Evolutionary conservation across 2,113 vertebrate genomes (phyloP).

Genomic region (Menura novaehollandiae): DNA sequence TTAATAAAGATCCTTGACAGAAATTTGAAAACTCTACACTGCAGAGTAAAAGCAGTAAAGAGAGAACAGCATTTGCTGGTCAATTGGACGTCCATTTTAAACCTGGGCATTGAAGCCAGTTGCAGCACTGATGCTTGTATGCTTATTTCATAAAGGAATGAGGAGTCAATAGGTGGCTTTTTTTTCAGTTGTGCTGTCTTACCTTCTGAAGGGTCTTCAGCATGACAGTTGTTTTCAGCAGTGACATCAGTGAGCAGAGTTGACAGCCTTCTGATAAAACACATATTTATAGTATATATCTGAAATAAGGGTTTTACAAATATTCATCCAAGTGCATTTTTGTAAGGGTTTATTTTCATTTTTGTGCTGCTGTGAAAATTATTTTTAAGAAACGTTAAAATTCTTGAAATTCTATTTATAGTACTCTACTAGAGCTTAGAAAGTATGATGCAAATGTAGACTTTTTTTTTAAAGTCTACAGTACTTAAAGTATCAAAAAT

Average conservation of each 20-base stretch:
- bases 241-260: conserved; percentile 23
- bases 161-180: neutral
- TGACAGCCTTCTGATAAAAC: neutral
- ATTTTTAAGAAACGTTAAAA: neutral
- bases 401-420: neutral
- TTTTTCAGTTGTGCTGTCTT: neutral
- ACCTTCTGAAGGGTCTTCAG: neutral
- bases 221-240: neutral
- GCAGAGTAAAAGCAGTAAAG: conserved; percentile 15
- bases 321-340: neutral
- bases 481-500: neutral
- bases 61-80: neutral
- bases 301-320: neutral
- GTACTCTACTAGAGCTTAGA: neutral
- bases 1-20: neutral
- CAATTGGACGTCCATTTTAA: conserved; percentile 62
- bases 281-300: neutral
- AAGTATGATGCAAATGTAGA: neutral
- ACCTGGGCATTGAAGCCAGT: neutral
- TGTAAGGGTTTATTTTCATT: neutral
- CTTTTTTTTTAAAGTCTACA: neutral
- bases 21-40: conserved; percentile 3
- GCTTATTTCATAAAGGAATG: neutral
- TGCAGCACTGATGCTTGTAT: neutral
- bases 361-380: neutral